Base-by-base conservation (phyloP, 2,888 invertebrate genomes). In the Aspidapion aeneum region DNA sequence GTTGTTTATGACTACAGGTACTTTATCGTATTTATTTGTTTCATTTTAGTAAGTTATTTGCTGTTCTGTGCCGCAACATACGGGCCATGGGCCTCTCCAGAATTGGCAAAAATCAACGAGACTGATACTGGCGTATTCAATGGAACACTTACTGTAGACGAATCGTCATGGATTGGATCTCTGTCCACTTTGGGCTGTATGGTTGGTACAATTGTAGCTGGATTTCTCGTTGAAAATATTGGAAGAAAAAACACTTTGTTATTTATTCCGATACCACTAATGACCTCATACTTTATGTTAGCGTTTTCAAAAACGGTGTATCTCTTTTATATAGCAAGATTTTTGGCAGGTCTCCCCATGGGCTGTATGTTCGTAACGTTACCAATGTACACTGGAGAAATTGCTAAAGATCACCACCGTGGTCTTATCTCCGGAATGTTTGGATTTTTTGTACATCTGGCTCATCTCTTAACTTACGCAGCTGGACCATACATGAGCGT, bases 331-430 rank as follows among this genome's bases (percentile, higher is more conserved):
- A 83, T 79, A 2, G 87, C 86, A 60, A 82, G 84, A 63, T 82
- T 84, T 69, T 79, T 83, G 63, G 85, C 84, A 77, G 92, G 92
- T 55, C 72, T 89, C 0, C 86, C 85, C 0, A 84, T 88, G 0
- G 90, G 90, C 0, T 86, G 89, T 73, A 80, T 87, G 16, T 90
- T 89, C 80, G 87, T 90, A 0, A 86, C 89, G 0, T 85, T 89
- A 0, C 93, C 95, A 0, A 91, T 94, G 86, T 96, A 95, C 79
- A 87, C 93, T 64, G 91, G 92, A 51, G 96, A 96, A 79, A 90
- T 94, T 55, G 86, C 94, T 2, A 89, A 91, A 82, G 88, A 90
- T 64, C 87, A 89, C 21, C 85, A 89, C n/a, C 83, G 96, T 67
- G 95, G 95, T 0, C 87, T 90, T 0, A 81, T 95, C 0, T 94